Conservation (phyloP, 2,113 vertebrate species). For the Zeus faber region DNA sequence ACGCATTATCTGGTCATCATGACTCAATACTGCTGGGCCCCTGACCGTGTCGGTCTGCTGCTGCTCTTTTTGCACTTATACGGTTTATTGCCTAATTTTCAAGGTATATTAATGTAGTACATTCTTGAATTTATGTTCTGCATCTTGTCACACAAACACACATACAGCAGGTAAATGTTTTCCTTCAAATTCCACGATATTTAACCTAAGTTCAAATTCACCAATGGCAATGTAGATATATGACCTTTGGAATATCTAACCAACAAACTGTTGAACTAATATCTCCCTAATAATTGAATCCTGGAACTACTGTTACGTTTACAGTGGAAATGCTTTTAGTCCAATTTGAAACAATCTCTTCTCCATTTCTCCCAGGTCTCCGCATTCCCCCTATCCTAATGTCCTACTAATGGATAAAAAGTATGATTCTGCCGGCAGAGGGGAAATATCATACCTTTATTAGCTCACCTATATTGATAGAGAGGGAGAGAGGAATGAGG, state of each 20-base stretch:
- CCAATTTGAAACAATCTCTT: slow-evolving; percentile 52
- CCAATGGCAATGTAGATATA: neutral
- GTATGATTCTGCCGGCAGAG: slow-evolving; percentile 66
- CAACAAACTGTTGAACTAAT: slow-evolving; percentile 20
- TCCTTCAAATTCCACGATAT: too few species aligned
- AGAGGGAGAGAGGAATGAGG: slow-evolving; percentile 19
- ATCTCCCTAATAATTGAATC: too few species aligned
- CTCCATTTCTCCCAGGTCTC: neutral
- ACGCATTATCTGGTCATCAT: too few species aligned
- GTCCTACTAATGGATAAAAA: slow-evolving; percentile 74
- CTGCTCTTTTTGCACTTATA: too few species aligned
- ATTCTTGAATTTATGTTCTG: too few species aligned
- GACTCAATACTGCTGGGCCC: too few species aligned
- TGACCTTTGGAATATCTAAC: neutral
- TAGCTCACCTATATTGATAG: slow-evolving; percentile 69
- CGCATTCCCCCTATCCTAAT: slow-evolving; percentile 49
- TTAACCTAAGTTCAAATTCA: neutral
- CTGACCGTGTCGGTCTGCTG: too few species aligned
- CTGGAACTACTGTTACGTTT: slow-evolving; percentile 44
- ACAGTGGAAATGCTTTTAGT: slow-evolving; percentile 56
- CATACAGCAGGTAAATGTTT: too few species aligned
- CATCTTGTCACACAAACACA: too few species aligned
- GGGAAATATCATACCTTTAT: slow-evolving; percentile 77
- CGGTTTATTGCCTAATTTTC: too few species aligned
- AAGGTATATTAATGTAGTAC: too few species aligned